These are phyloP conservation scores for Cyprinella venusta DNA, from an alignment of 2,797 vertebrate species.

Conservation along the genomic window DNA sequence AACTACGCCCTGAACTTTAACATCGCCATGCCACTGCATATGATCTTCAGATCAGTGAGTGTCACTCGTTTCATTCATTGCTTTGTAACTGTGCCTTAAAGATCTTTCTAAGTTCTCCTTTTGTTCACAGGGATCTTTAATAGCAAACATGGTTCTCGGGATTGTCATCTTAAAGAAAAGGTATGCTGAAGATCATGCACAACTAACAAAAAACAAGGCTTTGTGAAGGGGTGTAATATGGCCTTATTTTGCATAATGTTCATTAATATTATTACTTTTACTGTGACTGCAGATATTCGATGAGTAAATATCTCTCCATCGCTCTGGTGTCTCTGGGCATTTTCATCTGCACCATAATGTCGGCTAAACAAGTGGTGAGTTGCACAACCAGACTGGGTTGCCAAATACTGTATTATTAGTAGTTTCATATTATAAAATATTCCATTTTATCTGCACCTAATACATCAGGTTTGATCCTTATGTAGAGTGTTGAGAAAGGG, in stretches of 20 bases:
- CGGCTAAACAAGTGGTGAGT: constrained; percentile 97
- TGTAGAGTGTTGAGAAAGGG: constrained; percentile 71
- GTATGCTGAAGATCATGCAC: constrained; percentile 65
- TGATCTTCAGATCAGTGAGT: constrained; percentile 99
- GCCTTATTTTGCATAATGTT: not conserved
- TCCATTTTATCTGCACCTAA: not conserved
- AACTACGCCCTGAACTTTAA: constrained; percentile 98
- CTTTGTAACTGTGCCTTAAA: not conserved
- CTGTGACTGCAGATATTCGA: constrained; percentile 82
- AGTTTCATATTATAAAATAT: not conserved
- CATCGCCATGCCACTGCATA: constrained; percentile 96
- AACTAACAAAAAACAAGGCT: not conserved
- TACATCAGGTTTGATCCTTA: constrained; percentile 31
- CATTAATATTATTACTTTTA: not conserved
- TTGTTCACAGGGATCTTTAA: constrained; percentile 88
- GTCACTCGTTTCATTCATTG: not conserved
- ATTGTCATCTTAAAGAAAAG: constrained; percentile 96
- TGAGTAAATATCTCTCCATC: constrained; percentile 90
- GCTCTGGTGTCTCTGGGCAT: constrained; percentile 91
- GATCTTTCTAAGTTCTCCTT: constrained; percentile 39
- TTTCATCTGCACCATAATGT: constrained; percentile 97
- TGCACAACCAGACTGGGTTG: not conserved
- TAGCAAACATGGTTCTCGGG: constrained; percentile 96
- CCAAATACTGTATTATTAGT: not conserved
- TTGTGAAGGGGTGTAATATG: not conserved